Base-by-base conservation (phyloP, 2,888 invertebrate genomes). In the Cryptosula pallasiana region DNA sequence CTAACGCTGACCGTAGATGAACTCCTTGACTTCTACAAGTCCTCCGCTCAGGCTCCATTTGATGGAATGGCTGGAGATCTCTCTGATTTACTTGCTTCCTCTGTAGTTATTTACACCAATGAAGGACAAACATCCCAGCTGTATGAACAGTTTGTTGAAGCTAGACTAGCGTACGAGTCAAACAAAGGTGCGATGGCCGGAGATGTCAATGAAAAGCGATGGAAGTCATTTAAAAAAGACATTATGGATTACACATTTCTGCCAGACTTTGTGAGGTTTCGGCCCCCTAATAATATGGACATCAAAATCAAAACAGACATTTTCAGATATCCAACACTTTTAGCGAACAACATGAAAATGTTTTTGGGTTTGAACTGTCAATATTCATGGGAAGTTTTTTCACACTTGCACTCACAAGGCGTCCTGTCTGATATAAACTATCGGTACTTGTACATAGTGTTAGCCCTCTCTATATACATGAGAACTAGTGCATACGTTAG, bases 1-100 rank as follows among this genome's bases (percentile, higher is more conserved):
- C 57, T 57, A 5, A 57, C 57, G n/a, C 57, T 57, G 5, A 57
- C 57, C 5, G 57, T 57, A 57, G 57, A 57, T 16, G n/a, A 57
- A 23, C n/a, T 25, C 25, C 5, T 57, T 9, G 25, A 57, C 13
- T 23, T 57, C 57, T 57, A 57, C 57, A 57, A 57, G 25, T 16
- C 20, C 5, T 9, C 5, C 3, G n/a, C 25, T 5, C 3, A 23
- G 25, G 25, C 3, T 5, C 57, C 57, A 57, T 5, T 23, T 16
- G 57, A 25, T 57, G 57, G n/a, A n/a, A n/a, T 25, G n/a, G n/a
- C 57, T n/a, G n/a, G n/a, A 23, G 57, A 57, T 57, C 5, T n/a
- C 3, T 57, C 57, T 25, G 25, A 57, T 25, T n/a, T 57, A 23
- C 25, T 57, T 5, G 5, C 57, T 5, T 23, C 57, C 5, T n/a